Evolutionary conservation across 2,113 vertebrate species (phyloP).

Genomic region (Clinocottus analis): DNA sequence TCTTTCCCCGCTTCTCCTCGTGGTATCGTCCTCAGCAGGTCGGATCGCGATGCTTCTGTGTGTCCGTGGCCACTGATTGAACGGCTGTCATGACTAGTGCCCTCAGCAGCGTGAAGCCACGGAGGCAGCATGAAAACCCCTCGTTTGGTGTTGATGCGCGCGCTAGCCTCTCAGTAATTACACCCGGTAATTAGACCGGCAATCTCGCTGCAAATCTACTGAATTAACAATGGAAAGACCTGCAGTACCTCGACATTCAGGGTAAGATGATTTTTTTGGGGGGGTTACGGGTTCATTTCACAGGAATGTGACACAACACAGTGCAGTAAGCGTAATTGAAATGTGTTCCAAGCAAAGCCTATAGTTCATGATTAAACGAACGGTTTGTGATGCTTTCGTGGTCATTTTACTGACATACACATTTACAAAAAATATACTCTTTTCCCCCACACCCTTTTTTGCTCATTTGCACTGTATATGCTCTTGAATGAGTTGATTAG

Average conservation of each 20-base stretch:
- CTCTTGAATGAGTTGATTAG: conserved; percentile 31
- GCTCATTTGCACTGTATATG: conserved; percentile 1
- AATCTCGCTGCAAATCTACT: conserved; percentile 28
- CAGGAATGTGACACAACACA: conserved; percentile 27
- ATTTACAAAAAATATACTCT: background rate
- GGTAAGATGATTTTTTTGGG: conserved; percentile 60
- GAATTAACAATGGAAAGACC: conserved; percentile 53
- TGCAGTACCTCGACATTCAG: conserved; percentile 24
- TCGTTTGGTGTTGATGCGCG: conserved; percentile 29
- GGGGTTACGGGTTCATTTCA: background rate
- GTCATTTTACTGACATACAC: background rate
- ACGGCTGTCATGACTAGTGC: conserved; percentile 67
- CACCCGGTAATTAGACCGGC: conserved; percentile 21
- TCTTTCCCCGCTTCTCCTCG: conserved; percentile 6
- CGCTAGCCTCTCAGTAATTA: conserved; percentile 22
- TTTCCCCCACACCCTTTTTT: background rate
- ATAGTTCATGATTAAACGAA: background rate
- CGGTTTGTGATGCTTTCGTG: background rate
- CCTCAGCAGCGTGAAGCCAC: conserved; percentile 32
- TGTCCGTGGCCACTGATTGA: conserved; percentile 36
- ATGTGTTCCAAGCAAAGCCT: background rate
- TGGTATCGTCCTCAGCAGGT: background rate
- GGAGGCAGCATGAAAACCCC: conserved; percentile 31
- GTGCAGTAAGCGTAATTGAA: background rate
- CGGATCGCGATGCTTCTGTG: background rate